Evolutionary conservation across 2,888 invertebrate genomes (phyloP).

Genomic region (Diplolepis rosae): DNA sequence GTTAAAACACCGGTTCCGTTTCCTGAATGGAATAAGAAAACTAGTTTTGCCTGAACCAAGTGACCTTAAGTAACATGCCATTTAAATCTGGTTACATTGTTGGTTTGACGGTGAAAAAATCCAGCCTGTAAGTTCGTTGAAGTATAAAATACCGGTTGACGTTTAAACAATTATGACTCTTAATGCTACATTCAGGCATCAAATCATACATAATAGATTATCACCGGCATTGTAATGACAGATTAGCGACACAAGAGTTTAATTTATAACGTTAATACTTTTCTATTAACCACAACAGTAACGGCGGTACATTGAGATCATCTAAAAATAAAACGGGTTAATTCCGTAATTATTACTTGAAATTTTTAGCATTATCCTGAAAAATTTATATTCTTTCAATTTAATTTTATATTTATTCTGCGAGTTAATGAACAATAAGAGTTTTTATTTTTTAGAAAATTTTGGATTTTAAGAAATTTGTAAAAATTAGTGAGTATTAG

Average conservation of each 20-base stretch:
- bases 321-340: too few relatives aligned
- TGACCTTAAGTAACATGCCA: background rate
- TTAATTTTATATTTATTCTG: background rate
- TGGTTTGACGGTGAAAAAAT: background rate
- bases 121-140: background rate
- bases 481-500: too few relatives aligned
- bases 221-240: background rate
- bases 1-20: constrained; percentile 4
- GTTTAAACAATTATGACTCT: background rate
- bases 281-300: background rate
- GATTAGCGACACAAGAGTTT: background rate
- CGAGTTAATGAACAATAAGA: too few relatives aligned
- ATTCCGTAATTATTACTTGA: too few relatives aligned
- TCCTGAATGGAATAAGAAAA: background rate
- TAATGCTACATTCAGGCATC: background rate
- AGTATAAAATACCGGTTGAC: background rate
- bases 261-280: background rate
- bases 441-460: too few relatives aligned
- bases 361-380: too few relatives aligned
- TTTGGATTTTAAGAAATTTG: too few relatives aligned
- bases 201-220: background rate
- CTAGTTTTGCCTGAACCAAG: constrained; percentile 17
- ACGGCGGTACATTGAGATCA: too few relatives aligned
- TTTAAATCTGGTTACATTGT: constrained; percentile 6
- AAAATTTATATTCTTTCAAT: too few relatives aligned